Base-by-base conservation (phyloP, 2,113 vertebrate genomes). In the Pyrgilauda ruficollis region DNA sequence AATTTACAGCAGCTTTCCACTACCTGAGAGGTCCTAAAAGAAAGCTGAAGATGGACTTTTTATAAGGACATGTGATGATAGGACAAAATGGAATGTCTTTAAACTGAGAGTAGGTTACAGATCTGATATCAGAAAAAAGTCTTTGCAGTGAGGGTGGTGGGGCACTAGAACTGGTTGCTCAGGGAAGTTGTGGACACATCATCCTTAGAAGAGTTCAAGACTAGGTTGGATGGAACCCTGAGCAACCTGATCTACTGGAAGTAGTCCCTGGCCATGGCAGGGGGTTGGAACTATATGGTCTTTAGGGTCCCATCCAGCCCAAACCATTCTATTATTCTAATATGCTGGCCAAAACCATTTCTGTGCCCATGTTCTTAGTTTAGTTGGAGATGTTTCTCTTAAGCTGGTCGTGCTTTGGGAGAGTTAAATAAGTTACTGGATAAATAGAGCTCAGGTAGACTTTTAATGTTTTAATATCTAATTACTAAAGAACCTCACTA, bases 111-210 rank as follows among this genome's bases (percentile, higher is more conserved):
- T 31, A 66, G 22, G 8, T 58, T 73, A 46, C 50, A 31, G 4
- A 37, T 28, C 50, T 0, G 1, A 4, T 16, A 13, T 44, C 10
- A 50, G 26, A 22, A 43, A 66, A 66, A 73, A 33, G 23, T 28
- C 11, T 58, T 53, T 75, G 24, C 30, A 68, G 7, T 35, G 39
- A 53, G 6, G 5, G 3, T 61, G 13, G 16, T 22, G 14, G 28
- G n/a, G 11, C 46, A 61, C 20, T 22, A 28, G 30, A 35, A 12
- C 1, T 47, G 9, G 14, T 55, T 1, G 0, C 7, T 52, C n/a
- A 55, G 8, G 16, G n/a, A 68, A 61, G 14, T 1, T 41, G 47
- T 69, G 26, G 7, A 41, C 11, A 7, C 0, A 0, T 62, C 11
- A 47, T 39, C 6, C 16, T 16, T 69, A 26, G 20, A 35, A 55